Evolutionary conservation across 2,113 vertebrate genomes (phyloP).

Genomic region (Megaleporinus macrocephalus): DNA sequence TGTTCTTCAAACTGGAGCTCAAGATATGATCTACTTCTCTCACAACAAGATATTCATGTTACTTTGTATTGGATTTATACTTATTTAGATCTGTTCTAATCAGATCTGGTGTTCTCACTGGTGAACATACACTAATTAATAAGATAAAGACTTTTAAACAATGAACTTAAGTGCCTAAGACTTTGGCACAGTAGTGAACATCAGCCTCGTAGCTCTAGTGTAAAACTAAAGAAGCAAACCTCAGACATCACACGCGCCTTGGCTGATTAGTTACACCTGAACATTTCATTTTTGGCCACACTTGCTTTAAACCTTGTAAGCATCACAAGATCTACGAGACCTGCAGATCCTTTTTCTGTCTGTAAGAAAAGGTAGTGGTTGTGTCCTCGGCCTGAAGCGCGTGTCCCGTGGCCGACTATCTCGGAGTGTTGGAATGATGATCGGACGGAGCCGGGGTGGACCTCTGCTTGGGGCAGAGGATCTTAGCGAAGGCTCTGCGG

Average conservation of each 20-base stretch:
- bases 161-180: too few relatives aligned
- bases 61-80: too few relatives aligned
- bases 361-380: neutral
- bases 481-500: constrained; percentile 91
- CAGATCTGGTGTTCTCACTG: too few relatives aligned
- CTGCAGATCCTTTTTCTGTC: neutral
- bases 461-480: constrained; percentile 90
- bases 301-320: neutral
- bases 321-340: neutral
- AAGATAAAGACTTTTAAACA: too few relatives aligned
- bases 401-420: constrained; percentile 21
- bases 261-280: neutral
- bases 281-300: neutral
- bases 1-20: too few relatives aligned
- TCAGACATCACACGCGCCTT: neutral
- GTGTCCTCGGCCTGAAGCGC: neutral
- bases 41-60: too few relatives aligned
- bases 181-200: too few relatives aligned
- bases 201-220: neutral
- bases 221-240: neutral
- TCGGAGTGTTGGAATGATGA: constrained; percentile 29
- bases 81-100: too few relatives aligned
- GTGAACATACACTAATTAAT: too few relatives aligned
- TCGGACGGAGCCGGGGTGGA: constrained; percentile 81
- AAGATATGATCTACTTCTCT: too few relatives aligned